Evolutionary conservation across 2,888 invertebrate species (phyloP).

Genomic region (Eurytoma californica): DNA sequence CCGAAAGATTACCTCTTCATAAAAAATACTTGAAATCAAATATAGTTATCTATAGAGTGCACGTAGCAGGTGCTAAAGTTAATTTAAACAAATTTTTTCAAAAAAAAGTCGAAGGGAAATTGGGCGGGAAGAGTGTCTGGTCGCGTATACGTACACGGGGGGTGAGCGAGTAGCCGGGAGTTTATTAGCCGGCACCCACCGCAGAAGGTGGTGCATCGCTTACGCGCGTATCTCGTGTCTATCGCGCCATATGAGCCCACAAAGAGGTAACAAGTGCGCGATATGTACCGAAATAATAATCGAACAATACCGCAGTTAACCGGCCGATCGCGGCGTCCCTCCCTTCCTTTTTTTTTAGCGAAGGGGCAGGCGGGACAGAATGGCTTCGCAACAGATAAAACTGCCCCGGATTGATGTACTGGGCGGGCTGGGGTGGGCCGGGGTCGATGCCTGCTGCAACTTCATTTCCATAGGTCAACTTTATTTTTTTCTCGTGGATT

Average conservation of each 20-base stretch:
- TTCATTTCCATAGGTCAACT: slow-evolving; percentile 16
- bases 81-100: too few relatives aligned
- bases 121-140: too few relatives aligned
- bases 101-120: too few relatives aligned
- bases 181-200: slow-evolving; percentile 8
- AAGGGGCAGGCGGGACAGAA: slow-evolving; percentile 8
- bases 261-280: slow-evolving; percentile 75
- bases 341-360: background rate
- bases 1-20: too few relatives aligned
- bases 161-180: background rate
- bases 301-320: slow-evolving; percentile 75
- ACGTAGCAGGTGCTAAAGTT: too few relatives aligned
- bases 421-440: background rate
- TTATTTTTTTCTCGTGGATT: background rate
- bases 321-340: slow-evolving; percentile 64
- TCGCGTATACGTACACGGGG: too few relatives aligned
- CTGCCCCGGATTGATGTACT: background rate
- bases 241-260: slow-evolving; percentile 59
- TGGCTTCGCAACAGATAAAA: background rate
- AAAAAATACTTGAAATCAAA: too few relatives aligned
- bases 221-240: slow-evolving; percentile 24
- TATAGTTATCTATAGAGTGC: too few relatives aligned
- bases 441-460: background rate
- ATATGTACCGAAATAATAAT: slow-evolving; percentile 76
- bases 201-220: background rate